A percentile compares a stretch with the other conserved stretches of the same genome.
These are phyloP conservation scores for Poeciliopsis prolifica DNA, from an alignment of 2,113 vertebrate genomes.

Conservation along the genomic window DNA sequence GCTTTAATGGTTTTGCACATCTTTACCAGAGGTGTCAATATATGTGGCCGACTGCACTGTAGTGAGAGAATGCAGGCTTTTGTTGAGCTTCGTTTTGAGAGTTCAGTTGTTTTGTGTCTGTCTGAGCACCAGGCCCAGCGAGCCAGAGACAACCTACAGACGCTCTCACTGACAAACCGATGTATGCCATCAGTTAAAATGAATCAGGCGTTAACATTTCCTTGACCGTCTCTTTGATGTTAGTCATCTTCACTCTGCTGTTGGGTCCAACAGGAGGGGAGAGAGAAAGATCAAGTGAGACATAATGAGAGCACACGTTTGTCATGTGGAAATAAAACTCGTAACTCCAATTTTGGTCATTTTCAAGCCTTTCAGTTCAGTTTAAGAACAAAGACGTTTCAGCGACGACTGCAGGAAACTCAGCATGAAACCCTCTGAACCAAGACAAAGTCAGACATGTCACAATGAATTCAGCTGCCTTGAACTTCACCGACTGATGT, in stretches of 20 bases:
- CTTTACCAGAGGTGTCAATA: no score
- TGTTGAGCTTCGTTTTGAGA: background rate
- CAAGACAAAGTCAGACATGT: conserved; percentile 4
- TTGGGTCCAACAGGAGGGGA: conserved; percentile 38
- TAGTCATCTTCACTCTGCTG: conserved; percentile 60
- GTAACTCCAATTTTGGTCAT: conserved; percentile 45
- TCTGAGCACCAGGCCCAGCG: background rate
- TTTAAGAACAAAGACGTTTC: conserved; percentile 9
- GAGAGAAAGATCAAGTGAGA: conserved; percentile 58
- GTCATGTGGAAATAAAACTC: conserved; percentile 42
- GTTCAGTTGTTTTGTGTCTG: background rate
- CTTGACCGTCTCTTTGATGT: conserved; percentile 58
- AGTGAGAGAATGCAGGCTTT: background rate
- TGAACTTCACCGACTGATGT: background rate
- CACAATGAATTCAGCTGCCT: background rate
- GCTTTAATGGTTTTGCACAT: no score
- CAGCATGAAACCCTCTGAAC: conserved; percentile 1
- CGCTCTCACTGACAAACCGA: conserved; percentile 32
- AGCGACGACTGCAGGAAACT: background rate
- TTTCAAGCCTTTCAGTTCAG: conserved; percentile 36
- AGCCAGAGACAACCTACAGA: conserved; percentile 17
- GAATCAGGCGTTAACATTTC: conserved; percentile 60
- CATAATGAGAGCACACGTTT: conserved; percentile 59
- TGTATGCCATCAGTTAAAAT: conserved; percentile 33
- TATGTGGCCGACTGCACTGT: no score